phyloP scores from a whole-genome alignment of 2,797 vertebrate genomes.

The Muscicapa striata region DNA sequence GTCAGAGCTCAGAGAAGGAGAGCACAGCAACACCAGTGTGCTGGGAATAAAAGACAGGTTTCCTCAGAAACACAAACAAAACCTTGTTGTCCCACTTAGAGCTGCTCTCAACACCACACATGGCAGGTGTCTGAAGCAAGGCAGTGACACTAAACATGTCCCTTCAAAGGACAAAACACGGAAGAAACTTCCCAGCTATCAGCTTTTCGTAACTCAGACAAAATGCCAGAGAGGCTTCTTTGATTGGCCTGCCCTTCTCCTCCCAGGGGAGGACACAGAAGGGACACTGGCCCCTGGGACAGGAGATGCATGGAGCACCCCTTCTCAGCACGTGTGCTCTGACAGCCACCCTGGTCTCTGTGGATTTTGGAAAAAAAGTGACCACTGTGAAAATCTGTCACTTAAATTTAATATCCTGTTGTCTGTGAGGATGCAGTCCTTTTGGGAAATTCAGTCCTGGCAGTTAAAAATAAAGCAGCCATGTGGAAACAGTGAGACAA shows the following conservation, averaged over 20 bases:
- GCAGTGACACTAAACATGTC: neutral
- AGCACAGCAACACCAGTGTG: neutral
- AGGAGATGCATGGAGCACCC: neutral
- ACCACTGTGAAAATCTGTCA: neutral
- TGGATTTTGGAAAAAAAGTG: neutral
- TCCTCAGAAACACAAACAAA: neutral
- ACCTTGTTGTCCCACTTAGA: neutral
- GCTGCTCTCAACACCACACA: neutral
- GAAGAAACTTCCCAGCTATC: neutral
- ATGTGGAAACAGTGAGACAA: neutral
- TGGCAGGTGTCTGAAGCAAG: neutral
- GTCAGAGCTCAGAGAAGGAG: neutral
- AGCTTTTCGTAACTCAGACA: neutral
- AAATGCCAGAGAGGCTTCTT: neutral
- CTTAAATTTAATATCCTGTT: slow-evolving; percentile 13
- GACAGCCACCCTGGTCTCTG: rapidly evolving
- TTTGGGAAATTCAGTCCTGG: slow-evolving; percentile 20
- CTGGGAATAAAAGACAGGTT: neutral
- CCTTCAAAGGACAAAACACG: neutral
- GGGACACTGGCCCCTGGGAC: rapidly evolving
- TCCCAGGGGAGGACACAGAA: neutral
- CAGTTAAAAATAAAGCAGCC: slow-evolving; percentile 8
- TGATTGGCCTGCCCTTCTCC: neutral
- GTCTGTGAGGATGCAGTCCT: neutral
- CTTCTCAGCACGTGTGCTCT: neutral